Percentiles rank a stretch among this genome's conserved stretches.
These are phyloP conservation scores for Hippocampus zosterae DNA, from an alignment of 2,113 vertebrate genomes.

Conservation along the genomic window DNA sequence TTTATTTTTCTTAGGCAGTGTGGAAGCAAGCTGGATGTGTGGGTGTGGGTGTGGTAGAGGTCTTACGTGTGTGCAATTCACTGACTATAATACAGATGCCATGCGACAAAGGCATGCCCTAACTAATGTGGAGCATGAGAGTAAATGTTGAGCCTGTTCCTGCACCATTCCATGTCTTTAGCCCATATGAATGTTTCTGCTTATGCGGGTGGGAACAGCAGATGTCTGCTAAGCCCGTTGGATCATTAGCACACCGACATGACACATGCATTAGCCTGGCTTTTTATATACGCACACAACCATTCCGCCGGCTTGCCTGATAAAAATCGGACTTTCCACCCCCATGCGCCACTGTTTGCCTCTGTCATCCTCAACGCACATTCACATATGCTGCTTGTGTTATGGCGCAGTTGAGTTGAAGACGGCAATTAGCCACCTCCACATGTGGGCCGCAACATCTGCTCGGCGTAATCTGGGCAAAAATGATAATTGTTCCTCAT, in stretches of 20 bases:
- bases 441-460: conserved; percentile 63
- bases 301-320: conserved; percentile 5
- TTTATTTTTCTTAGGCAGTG: conserved; percentile 38
- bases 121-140: conserved; percentile 21
- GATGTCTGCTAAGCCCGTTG: conserved; percentile 36
- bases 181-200: conserved; percentile 28
- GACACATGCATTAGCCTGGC: conserved; percentile 37
- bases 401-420: conserved; percentile 50
- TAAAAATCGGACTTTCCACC: conserved; percentile 12
- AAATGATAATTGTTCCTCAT: conserved; percentile 62
- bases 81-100: conserved; percentile 14
- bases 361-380: conserved; percentile 11
- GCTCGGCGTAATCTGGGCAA: conserved; percentile 56
- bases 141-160: conserved; percentile 26
- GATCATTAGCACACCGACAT: conserved; percentile 41
- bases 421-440: conserved; percentile 62
- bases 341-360: neutral
- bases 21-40: conserved; percentile 9
- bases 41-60: conserved; percentile 12
- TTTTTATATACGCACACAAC: conserved; percentile 12
- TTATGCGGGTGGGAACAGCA: conserved; percentile 45
- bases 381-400: conserved; percentile 44
- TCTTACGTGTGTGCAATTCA: conserved; percentile 8
- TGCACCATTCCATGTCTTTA: conserved; percentile 1
- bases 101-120: conserved; percentile 14